A percentile compares a stretch with the other conserved stretches of the same genome.
Evolutionary conservation across 2,888 invertebrate species (phyloP).

Genomic region (Ophion costatus): DNA sequence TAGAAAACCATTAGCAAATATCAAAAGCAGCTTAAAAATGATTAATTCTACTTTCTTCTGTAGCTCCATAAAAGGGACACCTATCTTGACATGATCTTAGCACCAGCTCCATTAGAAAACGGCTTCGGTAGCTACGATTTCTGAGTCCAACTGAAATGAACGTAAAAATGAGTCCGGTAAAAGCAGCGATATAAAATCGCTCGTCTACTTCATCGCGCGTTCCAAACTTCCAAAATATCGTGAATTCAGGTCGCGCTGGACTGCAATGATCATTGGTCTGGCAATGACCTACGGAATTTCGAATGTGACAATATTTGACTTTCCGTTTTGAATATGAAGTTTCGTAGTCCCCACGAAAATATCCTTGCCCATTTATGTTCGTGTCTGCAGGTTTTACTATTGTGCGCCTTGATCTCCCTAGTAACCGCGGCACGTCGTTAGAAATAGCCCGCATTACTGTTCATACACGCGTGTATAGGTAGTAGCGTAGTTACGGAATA

Average conservation of each 20-base stretch:
- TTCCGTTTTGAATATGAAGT: neutral
- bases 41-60: too few species aligned
- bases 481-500: conserved; percentile 17
- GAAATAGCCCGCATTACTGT: conserved; percentile 61
- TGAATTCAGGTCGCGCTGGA: too few species aligned
- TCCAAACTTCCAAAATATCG: too few species aligned
- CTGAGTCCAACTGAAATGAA: too few species aligned
- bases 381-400: neutral
- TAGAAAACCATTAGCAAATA: too few species aligned
- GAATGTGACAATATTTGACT: neutral
- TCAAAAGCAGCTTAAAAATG: too few species aligned
- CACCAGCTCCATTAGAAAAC: too few species aligned
- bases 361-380: neutral
- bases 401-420: conserved; percentile 11
- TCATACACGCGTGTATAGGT: conserved; percentile 7
- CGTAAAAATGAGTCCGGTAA: neutral
- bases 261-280: too few species aligned
- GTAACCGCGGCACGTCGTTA: conserved; percentile 22
- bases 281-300: neutral
- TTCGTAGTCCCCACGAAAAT: neutral
- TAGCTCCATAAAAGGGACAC: too few species aligned
- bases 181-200: neutral
- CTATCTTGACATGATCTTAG: too few species aligned
- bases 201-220: neutral
- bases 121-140: too few species aligned